phyloP scores from a whole-genome alignment of 2,888 invertebrate genomes.

The Eucriotettix oculatus region DNA sequence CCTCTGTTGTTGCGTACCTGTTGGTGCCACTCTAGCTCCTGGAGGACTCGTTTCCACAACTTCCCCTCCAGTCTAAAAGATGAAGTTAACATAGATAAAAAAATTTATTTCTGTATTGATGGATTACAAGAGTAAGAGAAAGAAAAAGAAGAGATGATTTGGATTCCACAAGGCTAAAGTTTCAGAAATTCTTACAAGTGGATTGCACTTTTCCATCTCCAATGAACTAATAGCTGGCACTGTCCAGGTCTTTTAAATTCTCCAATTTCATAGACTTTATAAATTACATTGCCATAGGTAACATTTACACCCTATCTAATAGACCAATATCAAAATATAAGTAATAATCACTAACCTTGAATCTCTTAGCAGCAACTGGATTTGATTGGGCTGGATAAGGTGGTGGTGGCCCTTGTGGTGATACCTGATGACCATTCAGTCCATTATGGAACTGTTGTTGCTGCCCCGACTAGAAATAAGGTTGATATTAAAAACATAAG shows the following conservation, averaged over 20 bases:
- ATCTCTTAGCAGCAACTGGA: slow-evolving; percentile 32
- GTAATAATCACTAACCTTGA: slow-evolving; percentile 27
- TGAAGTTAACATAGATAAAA: not conserved
- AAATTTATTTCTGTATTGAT: not conserved
- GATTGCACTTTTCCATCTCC: no score
- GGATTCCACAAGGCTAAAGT: no score
- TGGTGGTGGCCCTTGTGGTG: slow-evolving; percentile 55
- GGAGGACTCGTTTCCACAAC: slow-evolving; percentile 3
- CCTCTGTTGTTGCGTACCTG: slow-evolving; percentile 9
- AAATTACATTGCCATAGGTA: no score
- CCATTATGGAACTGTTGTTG: slow-evolving; percentile 6
- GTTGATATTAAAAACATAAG: not conserved
- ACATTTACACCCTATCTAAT: no score
- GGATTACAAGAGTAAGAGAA: no score
- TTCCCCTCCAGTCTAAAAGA: slow-evolving; percentile 4
- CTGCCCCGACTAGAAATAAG: slow-evolving; percentile 4
- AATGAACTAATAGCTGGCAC: no score
- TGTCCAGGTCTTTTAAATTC: no score
- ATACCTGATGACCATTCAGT: slow-evolving; percentile 8
- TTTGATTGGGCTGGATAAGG: slow-evolving; percentile 49
- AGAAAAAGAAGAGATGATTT: no score
- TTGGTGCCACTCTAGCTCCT: slow-evolving; percentile 1
- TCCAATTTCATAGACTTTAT: no score
- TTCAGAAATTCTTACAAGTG: no score
- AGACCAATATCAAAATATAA: not conserved